Evolutionary conservation across 2,113 vertebrate species (phyloP).

Genomic region (Herpetotheres cachinnans): DNA sequence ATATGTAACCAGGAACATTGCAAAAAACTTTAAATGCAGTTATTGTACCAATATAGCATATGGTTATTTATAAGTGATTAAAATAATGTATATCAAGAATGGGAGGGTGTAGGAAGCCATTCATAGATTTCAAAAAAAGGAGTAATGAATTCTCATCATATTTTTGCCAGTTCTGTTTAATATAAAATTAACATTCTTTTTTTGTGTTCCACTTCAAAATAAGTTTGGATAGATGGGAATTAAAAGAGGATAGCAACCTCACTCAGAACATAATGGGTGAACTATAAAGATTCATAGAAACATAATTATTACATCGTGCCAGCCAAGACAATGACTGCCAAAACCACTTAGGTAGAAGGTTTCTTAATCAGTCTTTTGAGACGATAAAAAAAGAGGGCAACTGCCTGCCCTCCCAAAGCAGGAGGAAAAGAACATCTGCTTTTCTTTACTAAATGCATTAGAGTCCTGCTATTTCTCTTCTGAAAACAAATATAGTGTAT

Average conservation of each 20-base stretch:
- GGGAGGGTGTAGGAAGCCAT: neutral
- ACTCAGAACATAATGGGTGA: neutral
- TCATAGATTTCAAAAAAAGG: neutral
- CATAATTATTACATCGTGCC: neutral
- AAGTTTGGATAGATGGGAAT: neutral
- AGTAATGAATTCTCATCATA: neutral
- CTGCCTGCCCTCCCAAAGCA: neutral
- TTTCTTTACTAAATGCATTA: neutral
- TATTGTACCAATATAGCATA: neutral
- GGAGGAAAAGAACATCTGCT: neutral
- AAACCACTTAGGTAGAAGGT: neutral
- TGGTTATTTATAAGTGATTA: neutral
- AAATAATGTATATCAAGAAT: neutral
- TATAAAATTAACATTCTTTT: neutral
- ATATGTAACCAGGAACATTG: neutral
- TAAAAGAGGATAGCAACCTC: neutral
- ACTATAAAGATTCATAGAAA: neutral
- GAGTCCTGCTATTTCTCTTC: neutral
- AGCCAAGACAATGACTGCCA: neutral
- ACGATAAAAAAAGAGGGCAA: neutral
- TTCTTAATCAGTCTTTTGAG: neutral
- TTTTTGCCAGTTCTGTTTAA: neutral
- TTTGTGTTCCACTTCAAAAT: neutral
- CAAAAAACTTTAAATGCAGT: neutral
- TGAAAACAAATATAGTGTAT: neutral